phyloP scores from a whole-genome alignment of 37 sponge, comb jelly and placozoan genomes.

The Halichondria panicea region DNA sequence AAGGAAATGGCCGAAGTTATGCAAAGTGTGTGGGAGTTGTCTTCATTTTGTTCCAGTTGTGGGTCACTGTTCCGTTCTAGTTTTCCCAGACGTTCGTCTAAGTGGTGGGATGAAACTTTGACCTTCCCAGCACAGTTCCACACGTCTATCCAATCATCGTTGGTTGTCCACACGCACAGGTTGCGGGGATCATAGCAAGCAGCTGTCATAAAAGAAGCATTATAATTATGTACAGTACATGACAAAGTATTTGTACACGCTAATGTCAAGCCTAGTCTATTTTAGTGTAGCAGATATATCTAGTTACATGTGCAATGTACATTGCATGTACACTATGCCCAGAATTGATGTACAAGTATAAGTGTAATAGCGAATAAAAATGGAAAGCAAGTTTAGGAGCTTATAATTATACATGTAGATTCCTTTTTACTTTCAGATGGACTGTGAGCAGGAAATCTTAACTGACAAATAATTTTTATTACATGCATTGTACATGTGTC shows the following conservation, averaged over 20 bases:
- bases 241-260: no score
- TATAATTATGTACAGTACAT: no score
- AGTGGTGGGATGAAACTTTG: constrained; percentile 42
- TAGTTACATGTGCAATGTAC: no score
- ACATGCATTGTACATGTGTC: neutral
- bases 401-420: neutral
- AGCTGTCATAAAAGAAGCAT: no score
- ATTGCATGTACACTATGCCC: no score
- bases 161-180: constrained; percentile 84
- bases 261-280: no score
- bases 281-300: no score
- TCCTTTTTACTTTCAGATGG: neutral
- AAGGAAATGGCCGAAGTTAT: constrained; percentile 37
- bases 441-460: neutral
- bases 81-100: constrained; percentile 47
- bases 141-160: constrained; percentile 78
- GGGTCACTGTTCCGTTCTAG: neutral
- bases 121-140: constrained; percentile 77
- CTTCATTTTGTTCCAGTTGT: no score
- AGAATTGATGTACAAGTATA: no score
- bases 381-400: no score
- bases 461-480: neutral
- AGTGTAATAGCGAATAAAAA: no score
- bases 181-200: constrained; percentile 83
- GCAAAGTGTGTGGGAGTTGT: constrained; percentile 1